Evolutionary conservation across 2,113 vertebrate genomes (phyloP), one percentile per base, ranked within the genome.

Genomic region (Oxyura jamaicensis): DNA sequence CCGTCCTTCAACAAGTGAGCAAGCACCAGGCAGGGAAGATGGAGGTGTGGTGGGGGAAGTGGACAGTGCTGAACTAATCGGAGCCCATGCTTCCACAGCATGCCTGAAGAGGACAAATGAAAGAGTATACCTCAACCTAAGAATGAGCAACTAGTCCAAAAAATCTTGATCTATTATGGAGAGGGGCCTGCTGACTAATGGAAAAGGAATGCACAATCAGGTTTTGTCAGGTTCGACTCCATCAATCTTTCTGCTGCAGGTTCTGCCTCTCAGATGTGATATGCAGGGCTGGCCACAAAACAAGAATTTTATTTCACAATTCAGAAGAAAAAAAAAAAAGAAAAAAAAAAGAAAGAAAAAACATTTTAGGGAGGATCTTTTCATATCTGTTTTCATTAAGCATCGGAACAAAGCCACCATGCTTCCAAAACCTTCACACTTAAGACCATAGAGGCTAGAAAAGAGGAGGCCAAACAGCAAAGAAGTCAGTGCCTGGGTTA

Each of bases 121-220:
- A 97, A 96, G 77, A 68, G 92, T 94, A 90, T 69, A 75, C 19
- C 78, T 65, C 16, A 69, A 35, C 14, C 52, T 88, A 71, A 73
- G 65, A 76, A 86, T 29, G 10, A 94, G 53, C 48, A 65, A 65
- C 42, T 55, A 56, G 78, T 91, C 90, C 89, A 92, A 46, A 73
- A 95, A 95, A 46, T 67, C 72, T 77, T 95, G 60, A 48, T 91
- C 85, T 96, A 17, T 86, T 93, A 95, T 68, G 59, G n/a, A 92
- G 48, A 88, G 77, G 80, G 94, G 73, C 26, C 44, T 93, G 69
- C 72, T 93, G 94, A 92, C 26, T 62, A 92, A 95, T 0, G 1
- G 42, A 35, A 87, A 97, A 95, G 94, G 97, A 96, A 96, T 95
- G 88, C 42, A 56, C 76, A 85, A 83, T 95, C 93, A 93, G 74